Evolutionary conservation across 2,113 vertebrate species (phyloP), one percentile per base, ranked within the genome.

Genomic region (Hirundichthys speculiger): DNA sequence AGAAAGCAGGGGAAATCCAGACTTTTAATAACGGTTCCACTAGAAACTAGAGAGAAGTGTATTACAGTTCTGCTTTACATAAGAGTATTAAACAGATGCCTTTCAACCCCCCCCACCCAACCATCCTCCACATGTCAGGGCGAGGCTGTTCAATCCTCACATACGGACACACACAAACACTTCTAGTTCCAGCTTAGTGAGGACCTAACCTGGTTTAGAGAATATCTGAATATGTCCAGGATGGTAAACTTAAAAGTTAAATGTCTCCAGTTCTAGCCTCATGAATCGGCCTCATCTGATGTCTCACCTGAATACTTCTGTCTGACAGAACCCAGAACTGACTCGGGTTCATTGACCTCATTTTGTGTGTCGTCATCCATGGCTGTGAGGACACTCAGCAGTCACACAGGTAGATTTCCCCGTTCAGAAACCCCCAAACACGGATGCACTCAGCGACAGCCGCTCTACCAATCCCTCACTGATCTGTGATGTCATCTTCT

Each of bases 21-120:
- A 68, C 63, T 80, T 87, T 86, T 78, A 86, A 88, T 90, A 88
- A 88, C 61, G 57, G 76, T 61, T 83, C 74, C 68, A 55, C 58
- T 51, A 65, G 52, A 79, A 73, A 77, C 78, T 75, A 78, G 64
- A 69, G 60, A 68, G 66, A 79, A 91, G 80, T 90, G 85, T 81
- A 89, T 87, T 91, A 88, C 89, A 80, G 74, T 86, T 85, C 53
- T 51, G 14, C 80, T 91, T 93, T 93, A 93, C 87, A 89, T 93
- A 94, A 93, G 87, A 73, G 89, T 79, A 91, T 90, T 90, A 91
- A 89, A 75, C 89, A 89, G 87, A 91, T 92, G 89, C 77, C 80
- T 88, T 82, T 86, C 83, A 86, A 45, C 30, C 34, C 57, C 48
- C 66, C 52, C 47, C 15, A 46, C 39, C 60, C 55, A 48, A 12